Evolutionary conservation across 2,113 vertebrate species (phyloP), one percentile per base, ranked within the genome.

Genomic region (Catharus fuscescens): DNA sequence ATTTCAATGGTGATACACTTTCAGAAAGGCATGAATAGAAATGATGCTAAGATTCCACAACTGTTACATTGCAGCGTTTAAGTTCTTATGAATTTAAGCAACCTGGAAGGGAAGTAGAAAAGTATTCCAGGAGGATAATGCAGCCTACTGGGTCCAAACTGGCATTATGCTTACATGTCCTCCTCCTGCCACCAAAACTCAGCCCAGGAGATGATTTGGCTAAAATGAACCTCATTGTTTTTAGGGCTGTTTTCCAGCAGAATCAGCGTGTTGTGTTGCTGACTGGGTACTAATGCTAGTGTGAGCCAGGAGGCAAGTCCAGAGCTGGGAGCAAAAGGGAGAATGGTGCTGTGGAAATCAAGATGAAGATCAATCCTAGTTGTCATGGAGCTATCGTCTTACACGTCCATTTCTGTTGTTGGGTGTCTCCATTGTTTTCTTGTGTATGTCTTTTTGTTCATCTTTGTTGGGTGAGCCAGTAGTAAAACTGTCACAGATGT

Each of bases 191-290:
- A 40, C 48, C 61, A 60, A 47, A 85, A 59, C 29, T 14, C 44
- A 54, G 8, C 14, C 3, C 20, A 60, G 61, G 32, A 71, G 14
- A 24, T 26, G 9, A 56, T 72, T 62, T 81, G 44, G n/a, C 53
- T 64, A 12, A 76, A 80, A 80, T n/a, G 12, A 53, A 10, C 3
- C 20, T 7, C 4, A 19, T 77, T 67, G 18, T 4, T 47, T 50
- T 82, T 64, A 56, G 17, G 7, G 11, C 10, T 44, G n/a, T 80
- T 86, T 81, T 88, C 31, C 44, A 65, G 21, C 13, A n/a, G 45
- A 64, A 61, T 59, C 9, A 8, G 23, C 1, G 5, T 0, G 0
- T 65, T 26, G 5, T 72, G 36, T 86, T 1, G 2, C 40, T 82
- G 53, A 40, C n/a, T 28, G 21, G 16, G 2, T 74, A 26, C 12